Base-by-base conservation (phyloP, 2,113 vertebrate genomes). In the Silurus meridionalis region DNA sequence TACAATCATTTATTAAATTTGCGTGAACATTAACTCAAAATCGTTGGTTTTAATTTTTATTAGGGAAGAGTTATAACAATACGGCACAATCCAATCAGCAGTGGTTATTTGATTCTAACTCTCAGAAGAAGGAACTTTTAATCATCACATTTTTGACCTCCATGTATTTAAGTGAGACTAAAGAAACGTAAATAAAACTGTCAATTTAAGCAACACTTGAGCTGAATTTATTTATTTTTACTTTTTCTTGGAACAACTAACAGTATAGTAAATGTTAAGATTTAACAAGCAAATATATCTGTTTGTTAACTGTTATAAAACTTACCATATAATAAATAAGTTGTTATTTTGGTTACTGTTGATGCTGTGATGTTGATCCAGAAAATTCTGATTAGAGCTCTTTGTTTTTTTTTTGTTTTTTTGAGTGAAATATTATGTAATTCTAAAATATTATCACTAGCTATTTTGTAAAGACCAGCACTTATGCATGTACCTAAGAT, bases 1-100 rank as follows among this genome's bases (percentile, higher is more conserved):
- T 37, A 37, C 37, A 3, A 55, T 23, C 58, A 85, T 61, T 15
- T 82, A 85, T 77, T 85, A 88, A 85, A 85, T 48, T 11, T 4
- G 66, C 17, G 69, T 67, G 48, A 77, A 48, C 50, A 25, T 63
- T 55, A 79, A 15, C n/a, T 52, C 48, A 52, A 13, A 11, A 74
- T 52, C 17, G 0, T 28, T 81, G 64, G 15, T 75, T 25, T 25
- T 63, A 0, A 21, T 50, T 5, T 48, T 55, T 10, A 28, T n/a
- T 69, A 52, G 4, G 48, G 72, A 50, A 75, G 21, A 53, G 10
- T 10, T 74, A 8, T 74, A 74, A 50, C 17, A 50, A 17, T 10
- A 10, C 23, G 8, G 2, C 2, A 17, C 66, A 37, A 1, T 37
- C 66, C 67, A 46, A 19, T 46, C 37, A 46, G 67, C 17, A 74